Base-by-base conservation (phyloP, 2,797 vertebrate species). In the Lithobates pipiens region DNA sequence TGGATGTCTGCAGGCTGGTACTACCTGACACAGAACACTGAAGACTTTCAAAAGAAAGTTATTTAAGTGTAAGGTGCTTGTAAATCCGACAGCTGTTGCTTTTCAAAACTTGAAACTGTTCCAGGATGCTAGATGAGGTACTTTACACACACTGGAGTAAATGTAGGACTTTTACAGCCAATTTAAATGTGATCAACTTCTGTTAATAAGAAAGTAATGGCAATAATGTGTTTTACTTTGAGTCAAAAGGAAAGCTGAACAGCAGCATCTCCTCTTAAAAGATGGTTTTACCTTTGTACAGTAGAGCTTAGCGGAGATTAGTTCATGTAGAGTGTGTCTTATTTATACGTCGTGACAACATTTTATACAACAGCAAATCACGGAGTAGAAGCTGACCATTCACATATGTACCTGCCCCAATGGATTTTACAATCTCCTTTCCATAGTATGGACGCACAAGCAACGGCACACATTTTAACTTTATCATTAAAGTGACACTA, bases 131-230 rank as follows among this genome's bases (percentile, higher is more conserved):
- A 92, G 91, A 89, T 88, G 93, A 93, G 94, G 94, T 93, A 95
- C 96, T 96, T 97, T 96, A 95, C 95, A 94, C 95, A 92, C 94
- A 91, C 88, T 89, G 94, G 96, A 95, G 95, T 96, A 96, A 97
- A 97, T 95, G 96, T 91, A 91, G 90, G 92, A 92, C 93, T 97
- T 98, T 97, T 97, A 96, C 95, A 96, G 95, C 96, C 96, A 97
- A 97, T 98, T 97, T 97, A 97, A 97, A 95, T 94, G 95, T 95
- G 94, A 95, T 98, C 96, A 94, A 94, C 96, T 97, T 97, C 96
- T 94, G 93, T 92, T 93, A 95, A 95, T 96, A 96, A 98, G 96
- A 95, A 96, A 94, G 93, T 92, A 92, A 94, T 94, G 95, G 93
- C 92, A 94, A 94, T 93, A 93, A 93, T 91, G 94, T 95, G 95